Conservation (phyloP, 2,113 vertebrate genomes). For the Colaptes auratus region DNA sequence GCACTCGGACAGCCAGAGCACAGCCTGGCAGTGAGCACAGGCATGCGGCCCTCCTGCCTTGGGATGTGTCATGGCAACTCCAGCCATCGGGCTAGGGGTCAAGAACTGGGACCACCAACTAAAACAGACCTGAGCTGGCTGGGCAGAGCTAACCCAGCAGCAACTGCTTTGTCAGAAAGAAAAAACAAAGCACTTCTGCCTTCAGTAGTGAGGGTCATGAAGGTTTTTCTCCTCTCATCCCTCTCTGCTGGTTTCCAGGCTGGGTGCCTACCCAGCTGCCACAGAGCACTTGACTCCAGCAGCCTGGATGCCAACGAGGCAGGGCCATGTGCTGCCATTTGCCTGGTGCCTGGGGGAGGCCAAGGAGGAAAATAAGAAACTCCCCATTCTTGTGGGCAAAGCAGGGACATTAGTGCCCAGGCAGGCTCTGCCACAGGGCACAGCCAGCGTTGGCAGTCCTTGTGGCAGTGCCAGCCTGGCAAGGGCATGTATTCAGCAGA, state of each 20-base stretch:
- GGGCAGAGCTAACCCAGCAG: background rate
- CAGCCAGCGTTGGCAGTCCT: background rate
- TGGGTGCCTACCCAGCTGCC: background rate
- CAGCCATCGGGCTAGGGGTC: background rate
- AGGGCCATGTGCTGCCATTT: background rate
- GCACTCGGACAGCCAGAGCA: accelerated
- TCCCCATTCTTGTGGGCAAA: accelerated
- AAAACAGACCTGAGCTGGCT: background rate
- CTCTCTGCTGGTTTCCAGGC: background rate
- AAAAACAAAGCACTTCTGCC: background rate
- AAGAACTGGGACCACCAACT: background rate
- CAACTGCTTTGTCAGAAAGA: background rate
- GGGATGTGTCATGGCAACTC: background rate
- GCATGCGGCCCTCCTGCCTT: background rate
- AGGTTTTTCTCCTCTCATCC: background rate
- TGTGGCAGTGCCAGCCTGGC: constrained; percentile 27
- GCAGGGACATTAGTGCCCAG: background rate
- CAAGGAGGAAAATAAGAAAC: background rate
- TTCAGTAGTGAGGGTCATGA: accelerated
- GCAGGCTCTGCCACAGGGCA: background rate
- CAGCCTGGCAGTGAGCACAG: background rate
- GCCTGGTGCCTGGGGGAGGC: background rate
- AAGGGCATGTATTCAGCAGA: background rate
- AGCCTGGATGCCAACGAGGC: background rate
- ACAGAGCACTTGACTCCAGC: background rate